Conservation (phyloP, 2,888 invertebrate genomes). For the Drepanosiphum platanoidis region DNA sequence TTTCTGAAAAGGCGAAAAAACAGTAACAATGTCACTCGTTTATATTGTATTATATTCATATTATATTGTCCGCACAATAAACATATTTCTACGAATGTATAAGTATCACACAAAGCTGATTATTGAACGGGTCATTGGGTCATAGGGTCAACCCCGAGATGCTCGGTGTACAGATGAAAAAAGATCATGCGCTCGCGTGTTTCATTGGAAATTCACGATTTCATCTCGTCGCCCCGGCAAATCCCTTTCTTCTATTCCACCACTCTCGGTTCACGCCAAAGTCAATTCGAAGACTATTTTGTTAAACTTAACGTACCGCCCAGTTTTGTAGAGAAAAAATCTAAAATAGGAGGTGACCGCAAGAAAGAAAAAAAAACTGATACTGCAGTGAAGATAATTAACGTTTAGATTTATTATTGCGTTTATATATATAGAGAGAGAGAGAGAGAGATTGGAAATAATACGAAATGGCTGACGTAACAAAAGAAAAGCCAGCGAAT, state of each 20-base stretch:
- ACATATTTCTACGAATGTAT: neutral
- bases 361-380: neutral
- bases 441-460: neutral
- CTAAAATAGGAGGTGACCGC: neutral
- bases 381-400: neutral
- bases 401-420: neutral
- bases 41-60: neutral
- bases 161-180: constrained; percentile 29
- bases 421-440: neutral
- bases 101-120: constrained; percentile 1
- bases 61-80: neutral
- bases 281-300: neutral
- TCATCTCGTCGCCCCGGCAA: constrained; percentile 2
- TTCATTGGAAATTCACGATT: constrained; percentile 41
- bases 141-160: constrained; percentile 40
- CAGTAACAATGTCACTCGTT: too few relatives aligned
- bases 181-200: constrained; percentile 41
- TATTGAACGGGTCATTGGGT: constrained; percentile 55
- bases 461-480: neutral
- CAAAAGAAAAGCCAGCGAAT: neutral
- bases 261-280: neutral
- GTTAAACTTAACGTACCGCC: neutral
- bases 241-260: neutral
- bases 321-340: neutral
- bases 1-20: neutral